Conservation (phyloP, 2,888 invertebrate genomes). For the Cantharis flavilabris region DNA sequence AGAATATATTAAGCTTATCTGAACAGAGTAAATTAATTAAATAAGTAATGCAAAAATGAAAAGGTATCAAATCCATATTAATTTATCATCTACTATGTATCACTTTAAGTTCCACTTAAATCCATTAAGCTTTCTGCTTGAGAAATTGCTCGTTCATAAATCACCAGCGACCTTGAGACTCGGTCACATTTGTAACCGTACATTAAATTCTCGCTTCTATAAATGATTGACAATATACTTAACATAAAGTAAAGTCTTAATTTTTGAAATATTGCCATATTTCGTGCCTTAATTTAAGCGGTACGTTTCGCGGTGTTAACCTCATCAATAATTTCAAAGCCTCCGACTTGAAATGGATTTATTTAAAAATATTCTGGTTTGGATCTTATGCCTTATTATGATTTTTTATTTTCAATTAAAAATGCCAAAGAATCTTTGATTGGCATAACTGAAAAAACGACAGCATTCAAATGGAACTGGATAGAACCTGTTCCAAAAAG, state of each 20-base stretch:
- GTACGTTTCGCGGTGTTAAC: background rate
- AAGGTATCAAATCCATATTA: constrained; percentile 14
- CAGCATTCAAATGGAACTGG: background rate
- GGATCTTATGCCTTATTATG: background rate
- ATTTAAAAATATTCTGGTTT: background rate
- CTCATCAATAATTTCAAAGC: background rate
- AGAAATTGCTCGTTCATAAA: constrained; percentile 11
- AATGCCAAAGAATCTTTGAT: background rate
- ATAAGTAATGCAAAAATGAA: constrained; percentile 9
- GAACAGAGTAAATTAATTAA: constrained; percentile 8
- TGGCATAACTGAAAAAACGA: background rate
- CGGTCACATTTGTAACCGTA: constrained; percentile 7
- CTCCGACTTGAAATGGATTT: background rate
- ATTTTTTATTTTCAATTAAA: background rate
- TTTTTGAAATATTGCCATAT: background rate
- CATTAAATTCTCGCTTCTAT: background rate
- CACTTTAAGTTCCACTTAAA: constrained; percentile 14
- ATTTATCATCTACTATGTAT: constrained; percentile 14
- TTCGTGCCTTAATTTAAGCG: background rate
- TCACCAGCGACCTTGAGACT: constrained; percentile 15
- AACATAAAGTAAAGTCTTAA: background rate
- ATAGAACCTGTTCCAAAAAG: background rate
- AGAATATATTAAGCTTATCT: constrained; percentile 12
- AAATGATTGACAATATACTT: constrained; percentile 1
- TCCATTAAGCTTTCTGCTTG: constrained; percentile 14